Evolutionary conservation across 2,113 vertebrate species (phyloP), one percentile per base, ranked within the genome.

Genomic region (Epinephelus cyanopodus): DNA sequence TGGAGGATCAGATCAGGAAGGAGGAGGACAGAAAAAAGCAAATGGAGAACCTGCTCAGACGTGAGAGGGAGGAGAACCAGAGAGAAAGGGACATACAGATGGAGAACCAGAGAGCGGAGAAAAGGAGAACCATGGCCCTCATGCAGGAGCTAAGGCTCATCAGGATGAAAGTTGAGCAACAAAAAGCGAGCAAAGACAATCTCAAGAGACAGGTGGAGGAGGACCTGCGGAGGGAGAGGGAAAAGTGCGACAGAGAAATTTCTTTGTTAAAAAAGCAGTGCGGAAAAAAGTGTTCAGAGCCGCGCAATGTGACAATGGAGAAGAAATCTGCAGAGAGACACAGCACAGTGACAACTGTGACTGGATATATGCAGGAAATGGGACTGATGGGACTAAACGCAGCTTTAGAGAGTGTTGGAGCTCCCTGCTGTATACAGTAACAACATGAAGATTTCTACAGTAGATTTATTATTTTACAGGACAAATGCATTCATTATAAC

Each of bases 321-420:
- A 60, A 33, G 58, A 70, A 5, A 5, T 21, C 77, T 23, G 50
- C 42, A 42, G 47, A 82, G 37, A 75, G 9, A 29, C 27, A 54
- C 11, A 53, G 76, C 56, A 65, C 18, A 4, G 8, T 72, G 57
- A 50, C 42, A 6, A 47, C 48, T 66, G 79, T 89, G 63, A 58
- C 53, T 0, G 92, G 90, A 58, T 92, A 87, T 17, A 52, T 56
- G 15, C 88, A 91, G 10, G 91, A 91, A 63, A 94, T 90, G 89
- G 87, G 90, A 53, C 81, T 90, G 54, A 4, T 92, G 81, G 89
- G 74, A 17, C 23, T 93, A 63, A 93, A 92, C 9, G 56, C 76
- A 69, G 84, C 83, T 68, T 76, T 92, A 6, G 74, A 78, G 81
- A 83, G 27, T 9, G n/a, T 88, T 17, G 66, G 82, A 60, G 14